These are phyloP conservation scores for Tholera decimalis DNA, from an alignment of 2,888 invertebrate genomes.

Conservation along the genomic window DNA sequence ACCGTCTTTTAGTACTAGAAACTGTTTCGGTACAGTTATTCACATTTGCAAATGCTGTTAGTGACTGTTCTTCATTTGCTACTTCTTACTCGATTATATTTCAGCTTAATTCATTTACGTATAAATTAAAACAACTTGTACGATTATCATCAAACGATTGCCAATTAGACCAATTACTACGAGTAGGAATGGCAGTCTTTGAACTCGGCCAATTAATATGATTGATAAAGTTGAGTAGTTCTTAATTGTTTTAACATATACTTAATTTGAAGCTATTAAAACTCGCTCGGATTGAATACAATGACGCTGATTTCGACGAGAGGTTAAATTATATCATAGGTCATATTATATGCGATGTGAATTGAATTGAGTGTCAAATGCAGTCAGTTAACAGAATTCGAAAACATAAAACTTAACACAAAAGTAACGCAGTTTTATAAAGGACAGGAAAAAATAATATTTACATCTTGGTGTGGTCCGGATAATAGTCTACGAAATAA, in stretches of 20 bases:
- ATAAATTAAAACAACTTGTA: background rate
- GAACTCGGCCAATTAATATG: constrained; percentile 10
- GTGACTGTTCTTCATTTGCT: constrained; percentile 6
- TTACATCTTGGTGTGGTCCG: background rate
- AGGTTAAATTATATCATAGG: constrained; percentile 14
- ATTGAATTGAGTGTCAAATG: no score
- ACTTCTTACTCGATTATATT: background rate
- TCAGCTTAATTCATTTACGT: background rate
- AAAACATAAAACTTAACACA: background rate
- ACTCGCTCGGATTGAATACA: constrained; percentile 4
- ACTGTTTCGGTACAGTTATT: constrained; percentile 5
- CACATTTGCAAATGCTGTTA: background rate
- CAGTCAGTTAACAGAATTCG: background rate
- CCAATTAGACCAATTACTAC: constrained; percentile 11
- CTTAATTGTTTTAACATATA: constrained; percentile 20
- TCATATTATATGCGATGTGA: no score
- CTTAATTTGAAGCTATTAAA: constrained; percentile 18
- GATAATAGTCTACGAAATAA: background rate
- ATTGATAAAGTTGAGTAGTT: constrained; percentile 5
- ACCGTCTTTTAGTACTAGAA: no score
- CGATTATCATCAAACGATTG: constrained; percentile 4
- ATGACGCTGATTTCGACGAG: constrained; percentile 18
- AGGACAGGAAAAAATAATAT: background rate
- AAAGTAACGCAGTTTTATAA: background rate
- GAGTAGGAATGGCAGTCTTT: constrained; percentile 6